Evolutionary conservation across 2,113 vertebrate genomes (phyloP).

Genomic region (Ramphastos sulfuratus): DNA sequence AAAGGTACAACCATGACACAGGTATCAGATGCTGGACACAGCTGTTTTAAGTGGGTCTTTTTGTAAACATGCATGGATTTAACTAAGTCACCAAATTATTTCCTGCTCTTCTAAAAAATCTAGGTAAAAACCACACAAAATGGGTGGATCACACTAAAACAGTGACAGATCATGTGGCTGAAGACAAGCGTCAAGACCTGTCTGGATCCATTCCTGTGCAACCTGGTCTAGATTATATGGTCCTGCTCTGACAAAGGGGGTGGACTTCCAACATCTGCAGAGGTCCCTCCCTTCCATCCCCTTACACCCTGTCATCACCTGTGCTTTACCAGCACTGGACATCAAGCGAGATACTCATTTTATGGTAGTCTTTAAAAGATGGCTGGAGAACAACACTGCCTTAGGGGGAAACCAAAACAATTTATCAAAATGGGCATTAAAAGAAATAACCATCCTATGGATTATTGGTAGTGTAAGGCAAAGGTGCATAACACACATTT

Average conservation of each 20-base stretch:
- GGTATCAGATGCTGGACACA: background rate
- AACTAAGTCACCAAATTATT: background rate
- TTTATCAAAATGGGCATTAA: background rate
- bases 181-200: background rate
- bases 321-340: background rate
- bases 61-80: background rate
- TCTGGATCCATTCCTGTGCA: too few relatives aligned
- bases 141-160: fast-evolving
- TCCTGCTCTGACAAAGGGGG: too few relatives aligned
- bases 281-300: too few relatives aligned
- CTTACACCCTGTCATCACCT: background rate
- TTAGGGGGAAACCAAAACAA: background rate
- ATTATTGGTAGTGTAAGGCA: background rate
- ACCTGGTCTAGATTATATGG: too few relatives aligned
- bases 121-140: background rate
- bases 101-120: background rate
- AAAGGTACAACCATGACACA: background rate
- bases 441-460: background rate
- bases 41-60: background rate
- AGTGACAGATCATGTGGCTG: background rate
- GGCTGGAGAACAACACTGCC: background rate
- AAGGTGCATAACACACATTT: background rate
- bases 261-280: too few relatives aligned
- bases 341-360: background rate
- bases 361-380: background rate